Evolutionary conservation across 2,888 invertebrate species (phyloP), one percentile per base, ranked within the genome.

Genomic region (Napeogenes sylphis): DNA sequence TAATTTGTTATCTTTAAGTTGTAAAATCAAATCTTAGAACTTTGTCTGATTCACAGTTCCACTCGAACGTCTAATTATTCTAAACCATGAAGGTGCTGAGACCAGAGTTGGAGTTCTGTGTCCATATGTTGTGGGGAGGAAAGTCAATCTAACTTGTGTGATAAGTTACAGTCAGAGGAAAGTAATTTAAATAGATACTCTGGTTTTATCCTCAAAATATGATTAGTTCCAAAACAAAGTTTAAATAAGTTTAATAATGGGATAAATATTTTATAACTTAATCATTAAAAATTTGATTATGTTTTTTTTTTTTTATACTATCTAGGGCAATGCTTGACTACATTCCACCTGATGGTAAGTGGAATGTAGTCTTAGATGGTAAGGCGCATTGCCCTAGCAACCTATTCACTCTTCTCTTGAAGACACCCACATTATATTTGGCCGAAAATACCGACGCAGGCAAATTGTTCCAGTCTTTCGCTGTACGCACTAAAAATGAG

Each of bases 91-190:
- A 74, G 94, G 94, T 6, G 92, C 91, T 60, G 93, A 93, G 68
- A 90, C 95, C 68, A 92, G 92, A 62, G 93, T 94, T 67, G 93
- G 93, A 58, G 91, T 93, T 35, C 92, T 95, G 14, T 95, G 95
- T 42, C 94, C 95, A 10, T 96, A 95, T 80, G 94, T 94, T 65
- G 96, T 96, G 79, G 96, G 95, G 0, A 93, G 94, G 0, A 93
- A 93, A 73, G 92, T 96, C 67, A 94, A 94, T 76, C 87, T 96
- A 67, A 94, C 94, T 33, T 96, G 96, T 79, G 91, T 21, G 1
- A 21, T 21, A 21, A 21, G 21, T 94, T 60, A 95, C 95, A 54
- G 93, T 93, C 70, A 94, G 94, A 77, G 94, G 95, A 91, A 85
- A 87, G 85, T 46, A 32, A 38, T 45, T 45, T 54, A 57, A 2